Conservation (phyloP, 2,888 invertebrate genomes). For the Falcaria lacertinaria region DNA sequence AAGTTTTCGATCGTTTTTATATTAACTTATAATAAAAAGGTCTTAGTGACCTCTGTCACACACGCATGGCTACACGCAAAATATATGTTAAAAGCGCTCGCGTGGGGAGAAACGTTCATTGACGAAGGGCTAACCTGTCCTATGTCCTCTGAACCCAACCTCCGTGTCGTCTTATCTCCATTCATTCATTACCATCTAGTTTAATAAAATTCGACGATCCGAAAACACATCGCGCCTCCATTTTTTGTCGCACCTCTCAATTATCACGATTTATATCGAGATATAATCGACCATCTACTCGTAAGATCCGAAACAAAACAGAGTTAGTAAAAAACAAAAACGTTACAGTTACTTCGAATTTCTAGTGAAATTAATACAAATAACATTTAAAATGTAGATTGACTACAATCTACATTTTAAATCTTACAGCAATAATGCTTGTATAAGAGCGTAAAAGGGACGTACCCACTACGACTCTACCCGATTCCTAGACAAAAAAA, state of each 20-base stretch:
- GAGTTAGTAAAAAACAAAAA: constrained; percentile 27
- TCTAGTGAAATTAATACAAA: no score
- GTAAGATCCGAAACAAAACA: constrained; percentile 42
- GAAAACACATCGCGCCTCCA: constrained; percentile 75
- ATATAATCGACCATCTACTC: constrained; percentile 63
- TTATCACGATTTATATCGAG: constrained; percentile 75
- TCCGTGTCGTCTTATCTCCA: constrained; percentile 68
- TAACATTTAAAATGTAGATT: no score
- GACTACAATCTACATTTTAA: no score
- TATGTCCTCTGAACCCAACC: constrained; percentile 59
- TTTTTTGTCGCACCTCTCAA: constrained; percentile 78
- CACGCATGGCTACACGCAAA: constrained; percentile 36
- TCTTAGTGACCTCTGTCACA: constrained; percentile 28
- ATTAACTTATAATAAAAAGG: no score
- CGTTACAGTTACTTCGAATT: no score
- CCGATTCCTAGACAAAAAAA: no score
- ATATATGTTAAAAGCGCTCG: constrained; percentile 35
- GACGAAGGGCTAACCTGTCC: constrained; percentile 62
- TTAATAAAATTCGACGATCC: constrained; percentile 74
- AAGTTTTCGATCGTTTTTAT: no score
- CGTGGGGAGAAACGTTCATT: constrained; percentile 53
- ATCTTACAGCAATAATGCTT: no score
- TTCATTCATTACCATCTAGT: constrained; percentile 79
- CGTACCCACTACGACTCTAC: no score
- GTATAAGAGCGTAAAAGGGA: no score